A percentile compares a stretch with the other conserved stretches of the same genome.
These are phyloP conservation scores for Itoplectis maculator DNA, from an alignment of 2,888 invertebrate genomes.

Conservation along the genomic window DNA sequence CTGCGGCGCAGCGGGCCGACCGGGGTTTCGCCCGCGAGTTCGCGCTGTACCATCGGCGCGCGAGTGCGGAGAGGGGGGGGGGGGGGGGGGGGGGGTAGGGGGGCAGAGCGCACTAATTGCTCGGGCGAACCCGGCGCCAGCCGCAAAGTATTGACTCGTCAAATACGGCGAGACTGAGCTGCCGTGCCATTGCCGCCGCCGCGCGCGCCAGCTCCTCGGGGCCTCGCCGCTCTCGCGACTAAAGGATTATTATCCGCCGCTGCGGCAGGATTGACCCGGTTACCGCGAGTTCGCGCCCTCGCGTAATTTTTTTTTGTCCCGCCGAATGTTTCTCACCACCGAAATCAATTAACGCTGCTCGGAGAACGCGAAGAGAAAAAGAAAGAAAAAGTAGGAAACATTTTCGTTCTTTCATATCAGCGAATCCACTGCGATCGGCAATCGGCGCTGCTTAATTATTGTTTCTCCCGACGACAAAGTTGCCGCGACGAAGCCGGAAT, in stretches of 20 bases:
- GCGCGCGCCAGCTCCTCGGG: too few species aligned
- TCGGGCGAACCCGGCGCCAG: conserved; percentile 41
- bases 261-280: conserved; percentile 15
- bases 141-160: conserved; percentile 45
- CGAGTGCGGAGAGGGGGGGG: not conserved
- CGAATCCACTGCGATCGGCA: too few species aligned
- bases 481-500: too few species aligned
- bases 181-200: not conserved
- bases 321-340: not conserved
- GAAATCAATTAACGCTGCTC: not conserved
- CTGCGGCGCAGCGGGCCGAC: too few species aligned
- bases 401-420: too few species aligned
- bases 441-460: too few species aligned
- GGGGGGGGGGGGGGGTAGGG: not conserved
- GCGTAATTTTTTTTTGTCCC: not conserved
- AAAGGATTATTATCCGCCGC: conserved; percentile 19
- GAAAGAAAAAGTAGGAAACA: not conserved
- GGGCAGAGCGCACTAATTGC: conserved; percentile 41
- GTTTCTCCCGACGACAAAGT: too few species aligned
- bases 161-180: conserved; percentile 25
- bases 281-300: not conserved
- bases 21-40: not conserved
- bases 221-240: too few species aligned
- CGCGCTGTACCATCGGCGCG: conserved; percentile 14
- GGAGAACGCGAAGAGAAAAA: not conserved